Evolutionary conservation across 2,113 vertebrate species (phyloP).

Genomic region (Onychostoma macrolepis): DNA sequence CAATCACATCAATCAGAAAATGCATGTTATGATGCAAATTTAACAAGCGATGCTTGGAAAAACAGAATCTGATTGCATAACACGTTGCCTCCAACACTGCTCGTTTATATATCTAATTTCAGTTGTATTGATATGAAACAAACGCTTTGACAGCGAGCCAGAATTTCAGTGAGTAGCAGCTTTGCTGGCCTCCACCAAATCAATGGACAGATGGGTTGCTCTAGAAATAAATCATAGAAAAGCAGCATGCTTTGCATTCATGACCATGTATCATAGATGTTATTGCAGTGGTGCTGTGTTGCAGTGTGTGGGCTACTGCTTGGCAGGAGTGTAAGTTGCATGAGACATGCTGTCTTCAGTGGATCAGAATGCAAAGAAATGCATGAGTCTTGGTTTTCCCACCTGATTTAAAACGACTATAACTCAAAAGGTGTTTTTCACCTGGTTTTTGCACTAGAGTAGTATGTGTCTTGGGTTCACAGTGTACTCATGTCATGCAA

Average conservation of each 20-base stretch:
- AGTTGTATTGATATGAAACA: slow-evolving; percentile 10
- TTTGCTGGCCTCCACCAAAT: slow-evolving; percentile 34
- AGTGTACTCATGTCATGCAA: neutral
- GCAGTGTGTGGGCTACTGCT: slow-evolving; percentile 16
- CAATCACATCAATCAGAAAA: neutral
- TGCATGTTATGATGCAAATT: neutral
- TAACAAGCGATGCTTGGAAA: neutral
- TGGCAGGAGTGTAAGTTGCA: neutral
- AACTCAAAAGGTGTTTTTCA: neutral
- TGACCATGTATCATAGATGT: slow-evolving; percentile 16
- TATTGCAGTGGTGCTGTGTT: slow-evolving; percentile 31
- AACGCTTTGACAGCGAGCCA: slow-evolving; percentile 18
- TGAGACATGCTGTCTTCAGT: neutral
- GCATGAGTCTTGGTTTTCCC: neutral
- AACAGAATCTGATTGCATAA: neutral
- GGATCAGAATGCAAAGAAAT: neutral
- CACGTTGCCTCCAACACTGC: neutral
- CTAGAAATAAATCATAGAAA: slow-evolving; percentile 29
- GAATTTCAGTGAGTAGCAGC: slow-evolving; percentile 15
- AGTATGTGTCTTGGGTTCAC: neutral
- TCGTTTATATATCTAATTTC: slow-evolving; percentile 2
- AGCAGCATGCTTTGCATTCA: slow-evolving; percentile 27
- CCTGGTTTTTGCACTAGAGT: neutral
- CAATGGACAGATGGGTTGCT: slow-evolving; percentile 31
- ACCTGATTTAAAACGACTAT: neutral